These are phyloP conservation scores for Opisthocomus hoazin DNA, from an alignment of 2,113 vertebrate genomes.

Conservation along the genomic window DNA sequence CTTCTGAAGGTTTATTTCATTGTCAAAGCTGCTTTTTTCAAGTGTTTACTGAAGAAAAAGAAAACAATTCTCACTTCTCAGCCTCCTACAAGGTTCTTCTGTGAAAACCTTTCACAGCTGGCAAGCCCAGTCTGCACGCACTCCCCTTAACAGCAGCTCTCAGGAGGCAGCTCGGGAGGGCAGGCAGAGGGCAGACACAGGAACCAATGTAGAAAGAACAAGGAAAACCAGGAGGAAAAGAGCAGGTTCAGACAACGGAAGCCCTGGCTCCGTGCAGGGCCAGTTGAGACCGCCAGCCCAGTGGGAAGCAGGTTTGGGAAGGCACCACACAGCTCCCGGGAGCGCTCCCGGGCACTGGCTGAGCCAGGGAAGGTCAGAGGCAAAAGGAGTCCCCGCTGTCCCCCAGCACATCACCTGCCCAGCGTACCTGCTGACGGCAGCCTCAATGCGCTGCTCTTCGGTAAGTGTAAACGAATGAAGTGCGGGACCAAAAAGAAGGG, in stretches of 20 bases:
- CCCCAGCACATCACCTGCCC: background rate
- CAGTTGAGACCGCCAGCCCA: background rate
- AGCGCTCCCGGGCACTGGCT: background rate
- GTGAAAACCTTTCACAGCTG: background rate
- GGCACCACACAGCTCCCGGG: background rate
- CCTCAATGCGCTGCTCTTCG: background rate
- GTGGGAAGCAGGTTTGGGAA: background rate
- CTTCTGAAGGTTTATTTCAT: background rate
- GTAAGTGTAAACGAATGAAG: background rate
- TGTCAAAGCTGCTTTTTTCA: background rate
- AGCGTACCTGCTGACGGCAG: background rate
- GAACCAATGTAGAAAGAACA: background rate
- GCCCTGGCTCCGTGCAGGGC: background rate
- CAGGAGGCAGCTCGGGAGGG: background rate
- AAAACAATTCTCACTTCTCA: constrained; percentile 27
- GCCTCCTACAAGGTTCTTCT: background rate
- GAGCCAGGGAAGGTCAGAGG: background rate
- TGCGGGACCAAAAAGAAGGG: background rate
- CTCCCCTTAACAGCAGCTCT: background rate
- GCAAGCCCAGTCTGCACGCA: background rate
- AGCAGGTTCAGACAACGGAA: background rate
- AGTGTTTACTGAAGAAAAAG: background rate
- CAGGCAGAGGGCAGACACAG: background rate
- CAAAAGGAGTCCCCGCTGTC: background rate
- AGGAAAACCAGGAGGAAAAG: background rate